Evolutionary conservation across 2,797 vertebrate genomes (phyloP).

Genomic region (Pteronotus mesoamericanus): DNA sequence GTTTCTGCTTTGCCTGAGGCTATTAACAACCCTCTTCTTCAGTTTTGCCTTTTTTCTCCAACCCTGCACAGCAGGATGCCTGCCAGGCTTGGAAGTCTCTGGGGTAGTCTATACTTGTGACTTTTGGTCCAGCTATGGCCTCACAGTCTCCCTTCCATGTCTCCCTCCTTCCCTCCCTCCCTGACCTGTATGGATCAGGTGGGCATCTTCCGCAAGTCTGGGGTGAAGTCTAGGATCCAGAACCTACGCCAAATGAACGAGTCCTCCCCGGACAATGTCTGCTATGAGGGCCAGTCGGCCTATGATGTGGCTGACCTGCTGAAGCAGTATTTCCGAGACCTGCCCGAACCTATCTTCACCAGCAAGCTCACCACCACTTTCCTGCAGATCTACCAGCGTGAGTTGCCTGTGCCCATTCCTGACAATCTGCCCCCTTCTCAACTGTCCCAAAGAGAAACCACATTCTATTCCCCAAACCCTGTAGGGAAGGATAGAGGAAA

Average conservation of each 20-base stretch:
- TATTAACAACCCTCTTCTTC: not conserved
- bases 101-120: not conserved
- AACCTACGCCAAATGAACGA: conserved; percentile 87
- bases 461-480: not conserved
- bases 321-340: conserved; percentile 90
- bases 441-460: not conserved
- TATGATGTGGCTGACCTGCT: conserved; percentile 90
- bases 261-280: conserved; percentile 85
- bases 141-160: not conserved
- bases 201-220: conserved; percentile 90
- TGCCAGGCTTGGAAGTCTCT: not conserved
- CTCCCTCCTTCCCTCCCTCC: not conserved
- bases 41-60: not conserved
- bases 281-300: conserved; percentile 87
- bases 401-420: not conserved
- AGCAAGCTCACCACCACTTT: conserved; percentile 90
- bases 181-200: conserved; percentile 77
- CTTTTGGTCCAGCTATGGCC: not conserved
- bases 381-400: conserved; percentile 90
- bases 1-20: not conserved
- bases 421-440: not conserved
- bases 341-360: conserved; percentile 90
- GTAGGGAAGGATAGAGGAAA: not conserved
- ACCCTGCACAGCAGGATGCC: not conserved
- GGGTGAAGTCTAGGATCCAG: conserved; percentile 91